Evolutionary conservation across 2,888 invertebrate species (phyloP), one percentile per base, ranked within the genome.

Genomic region (Hybos culiciformis): DNA sequence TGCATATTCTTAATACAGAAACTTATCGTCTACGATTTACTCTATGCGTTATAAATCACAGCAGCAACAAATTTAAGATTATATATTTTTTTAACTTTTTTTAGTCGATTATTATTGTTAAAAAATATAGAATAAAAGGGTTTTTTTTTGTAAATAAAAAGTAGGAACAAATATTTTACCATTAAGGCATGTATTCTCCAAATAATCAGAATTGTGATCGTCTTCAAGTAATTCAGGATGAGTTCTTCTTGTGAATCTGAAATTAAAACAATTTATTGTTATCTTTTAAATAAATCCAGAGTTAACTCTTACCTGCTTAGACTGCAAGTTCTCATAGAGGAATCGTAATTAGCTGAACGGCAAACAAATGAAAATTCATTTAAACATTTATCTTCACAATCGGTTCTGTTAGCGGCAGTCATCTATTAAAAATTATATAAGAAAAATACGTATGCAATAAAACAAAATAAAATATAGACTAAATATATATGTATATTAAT

Each of bases 351-450:
- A 1, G 84, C 87, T 0, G 90, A 87, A 37, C 91, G 78, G 56
- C 91, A 91, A 4, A 87, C 83, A 58, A 90, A 87, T 48, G 81
- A 84, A 58, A 85, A 86, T 62, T 91, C 90, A 57, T 85, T 86
- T 46, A 91, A 64, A 58, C 91, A 91, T 59, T 83, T 83, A 59
- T 90, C 88, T 62, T 90, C 88, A 58, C 90, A 91, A 55, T 90
- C 90, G 4, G 84, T 87, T 47, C 88, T 72, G 63, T 91, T 90
- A 4, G 82, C 75, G 1, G 87, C 85, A 54, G 80, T 81, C 33
- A 67, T 65, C 64, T 63, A 45, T 43, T 37, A 15, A 32, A 15
- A 7, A 29, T 33, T n/a, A n/a, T n/a, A n/a, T n/a, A n/a, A n/a
- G n/a, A n/a, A 12, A 12, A 38, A 42, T 15, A 21, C 26, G 31